These are phyloP conservation scores for Saccopteryx bilineata DNA, from an alignment of 2,113 vertebrate genomes.

Conservation along the genomic window DNA sequence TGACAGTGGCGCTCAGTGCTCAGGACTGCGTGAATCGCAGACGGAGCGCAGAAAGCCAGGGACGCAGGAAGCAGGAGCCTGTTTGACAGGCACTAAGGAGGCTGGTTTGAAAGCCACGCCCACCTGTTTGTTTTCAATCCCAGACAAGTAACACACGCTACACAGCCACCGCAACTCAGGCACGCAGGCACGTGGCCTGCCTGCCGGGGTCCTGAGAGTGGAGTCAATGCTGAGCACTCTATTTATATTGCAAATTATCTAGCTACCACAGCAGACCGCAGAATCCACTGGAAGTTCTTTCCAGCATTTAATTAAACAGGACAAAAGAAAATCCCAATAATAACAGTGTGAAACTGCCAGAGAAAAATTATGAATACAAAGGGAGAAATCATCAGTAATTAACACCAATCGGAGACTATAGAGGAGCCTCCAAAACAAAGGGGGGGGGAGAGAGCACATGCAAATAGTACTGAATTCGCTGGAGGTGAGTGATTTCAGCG, in stretches of 20 bases:
- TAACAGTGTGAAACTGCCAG: slow-evolving; percentile 76
- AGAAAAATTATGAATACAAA: slow-evolving; percentile 79
- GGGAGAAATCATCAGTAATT: slow-evolving; percentile 79
- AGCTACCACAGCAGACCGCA: slow-evolving; percentile 82
- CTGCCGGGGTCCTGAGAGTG: slow-evolving; percentile 75
- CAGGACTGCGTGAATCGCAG: slow-evolving; percentile 56
- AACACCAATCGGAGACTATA: slow-evolving; percentile 72
- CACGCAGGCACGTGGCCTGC: neutral
- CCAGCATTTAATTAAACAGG: slow-evolving; percentile 81
- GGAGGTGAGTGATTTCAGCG: neutral
- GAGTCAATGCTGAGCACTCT: slow-evolving; percentile 81
- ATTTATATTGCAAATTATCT: slow-evolving; percentile 86
- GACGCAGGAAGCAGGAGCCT: slow-evolving; percentile 53
- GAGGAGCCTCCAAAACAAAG: slow-evolving; percentile 38
- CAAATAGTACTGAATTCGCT: slow-evolving; percentile 52
- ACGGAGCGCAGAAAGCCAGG: slow-evolving; percentile 61
- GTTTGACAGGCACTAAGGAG: slow-evolving; percentile 28
- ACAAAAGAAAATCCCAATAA: slow-evolving; percentile 81
- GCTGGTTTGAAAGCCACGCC: neutral
- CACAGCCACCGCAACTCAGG: slow-evolving; percentile 67
- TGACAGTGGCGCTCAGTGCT: slow-evolving; percentile 65
- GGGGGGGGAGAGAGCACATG: neutral
- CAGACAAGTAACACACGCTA: slow-evolving; percentile 1
- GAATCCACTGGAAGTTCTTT: slow-evolving; percentile 84
- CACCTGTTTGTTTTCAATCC: slow-evolving; percentile 44